Evolutionary conservation across 2,888 invertebrate species (phyloP).

Genomic region (Ellobium chinense): DNA sequence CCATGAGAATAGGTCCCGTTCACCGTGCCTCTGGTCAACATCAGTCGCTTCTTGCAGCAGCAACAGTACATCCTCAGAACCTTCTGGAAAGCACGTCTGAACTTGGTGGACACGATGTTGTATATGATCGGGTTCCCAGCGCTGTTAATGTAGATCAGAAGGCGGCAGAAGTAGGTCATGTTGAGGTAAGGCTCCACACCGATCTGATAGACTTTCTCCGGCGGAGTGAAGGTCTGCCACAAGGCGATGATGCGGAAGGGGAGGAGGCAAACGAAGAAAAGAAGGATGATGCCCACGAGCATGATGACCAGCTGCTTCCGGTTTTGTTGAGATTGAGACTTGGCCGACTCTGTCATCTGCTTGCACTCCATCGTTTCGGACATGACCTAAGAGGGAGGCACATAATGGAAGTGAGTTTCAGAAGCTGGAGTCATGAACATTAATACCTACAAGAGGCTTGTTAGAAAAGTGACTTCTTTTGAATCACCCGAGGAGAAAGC

Average conservation of each 20-base stretch:
- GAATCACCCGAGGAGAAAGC: too few species aligned
- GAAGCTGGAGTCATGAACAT: too few species aligned
- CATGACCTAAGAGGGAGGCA: constrained; percentile 31
- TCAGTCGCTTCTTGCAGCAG: constrained; percentile 21
- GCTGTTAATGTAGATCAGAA: constrained; percentile 91
- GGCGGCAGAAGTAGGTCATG: constrained; percentile 89
- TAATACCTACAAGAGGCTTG: too few species aligned
- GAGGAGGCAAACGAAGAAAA: constrained; percentile 93
- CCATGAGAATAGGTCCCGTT: constrained; percentile 36
- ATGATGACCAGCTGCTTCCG: constrained; percentile 69
- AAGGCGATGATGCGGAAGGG: constrained; percentile 93
- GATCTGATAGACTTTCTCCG: constrained; percentile 84
- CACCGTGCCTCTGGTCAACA: not conserved
- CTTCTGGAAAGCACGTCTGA: constrained; percentile 49
- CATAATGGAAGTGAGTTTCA: too few species aligned
- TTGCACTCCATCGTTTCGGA: constrained; percentile 49
- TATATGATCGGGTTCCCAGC: constrained; percentile 95
- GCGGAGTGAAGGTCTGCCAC: constrained; percentile 89
- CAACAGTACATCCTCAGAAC: constrained; percentile 44
- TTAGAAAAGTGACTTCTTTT: too few species aligned
- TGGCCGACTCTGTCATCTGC: constrained; percentile 52
- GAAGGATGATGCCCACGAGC: constrained; percentile 80
- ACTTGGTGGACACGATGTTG: constrained; percentile 50
- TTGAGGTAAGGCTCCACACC: constrained; percentile 91
- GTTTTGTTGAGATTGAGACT: constrained; percentile 49